These are phyloP conservation scores for Cosmopolites sordidus DNA, from an alignment of 2,888 invertebrate genomes.

Conservation along the genomic window DNA sequence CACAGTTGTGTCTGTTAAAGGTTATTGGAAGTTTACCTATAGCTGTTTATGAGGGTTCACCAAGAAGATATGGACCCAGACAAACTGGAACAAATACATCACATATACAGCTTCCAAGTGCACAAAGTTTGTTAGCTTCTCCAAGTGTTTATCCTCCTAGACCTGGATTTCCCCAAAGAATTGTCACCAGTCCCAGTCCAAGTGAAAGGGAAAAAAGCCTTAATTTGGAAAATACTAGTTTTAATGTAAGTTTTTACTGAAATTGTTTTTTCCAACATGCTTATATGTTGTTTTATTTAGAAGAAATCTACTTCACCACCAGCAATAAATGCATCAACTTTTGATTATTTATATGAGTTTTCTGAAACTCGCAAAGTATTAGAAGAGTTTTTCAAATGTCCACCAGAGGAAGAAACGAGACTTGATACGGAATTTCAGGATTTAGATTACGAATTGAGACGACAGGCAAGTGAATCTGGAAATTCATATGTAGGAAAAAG, in stretches of 20 bases:
- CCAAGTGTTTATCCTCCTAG: slow-evolving; percentile 72
- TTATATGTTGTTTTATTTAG: background rate
- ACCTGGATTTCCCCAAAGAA: slow-evolving; percentile 81
- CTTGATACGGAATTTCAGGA: slow-evolving; percentile 58
- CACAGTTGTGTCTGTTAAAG: background rate
- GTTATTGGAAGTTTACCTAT: slow-evolving; percentile 84
- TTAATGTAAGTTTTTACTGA: slow-evolving; percentile 39
- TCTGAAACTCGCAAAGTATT: slow-evolving; percentile 88
- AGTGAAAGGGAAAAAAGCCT: slow-evolving; percentile 42
- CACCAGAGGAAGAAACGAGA: slow-evolving; percentile 58
- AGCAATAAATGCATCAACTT: slow-evolving; percentile 57
- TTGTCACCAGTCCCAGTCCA: slow-evolving; percentile 47
- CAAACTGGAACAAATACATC: slow-evolving; percentile 45
- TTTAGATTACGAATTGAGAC: slow-evolving; percentile 72
- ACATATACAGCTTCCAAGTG: slow-evolving; percentile 55
- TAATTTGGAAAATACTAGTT: slow-evolving; percentile 40
- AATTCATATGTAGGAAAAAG: slow-evolving; percentile 76
- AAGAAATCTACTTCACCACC: slow-evolving; percentile 24
- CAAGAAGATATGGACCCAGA: slow-evolving; percentile 75
- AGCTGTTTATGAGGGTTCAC: slow-evolving; percentile 89
- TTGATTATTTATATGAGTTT: slow-evolving; percentile 88
- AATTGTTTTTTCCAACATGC: background rate
- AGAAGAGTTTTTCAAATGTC: slow-evolving; percentile 87
- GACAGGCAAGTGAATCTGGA: slow-evolving; percentile 59
- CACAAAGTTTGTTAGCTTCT: slow-evolving; percentile 56